Conservation (phyloP, 2,888 invertebrate species). For the Netelia fuscicornis region DNA sequence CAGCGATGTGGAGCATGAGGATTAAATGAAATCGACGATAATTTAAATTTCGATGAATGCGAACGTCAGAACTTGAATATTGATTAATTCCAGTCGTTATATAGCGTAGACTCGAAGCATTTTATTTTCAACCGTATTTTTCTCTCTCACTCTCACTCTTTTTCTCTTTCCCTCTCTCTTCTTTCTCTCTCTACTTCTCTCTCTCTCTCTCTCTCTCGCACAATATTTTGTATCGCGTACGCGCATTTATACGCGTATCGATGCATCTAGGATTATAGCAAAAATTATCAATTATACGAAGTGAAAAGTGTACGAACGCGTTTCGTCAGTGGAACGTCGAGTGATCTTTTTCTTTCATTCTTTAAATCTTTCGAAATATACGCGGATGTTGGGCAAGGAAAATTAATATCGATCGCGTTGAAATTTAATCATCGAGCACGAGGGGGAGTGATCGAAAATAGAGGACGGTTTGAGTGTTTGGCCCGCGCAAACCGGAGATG, state of each 20-base stretch:
- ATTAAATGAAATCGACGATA: conserved; percentile 35
- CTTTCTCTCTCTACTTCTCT: too few relatives aligned
- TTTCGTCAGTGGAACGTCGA: conserved; percentile 10
- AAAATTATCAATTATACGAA: conserved; percentile 17
- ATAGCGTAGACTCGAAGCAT: not conserved
- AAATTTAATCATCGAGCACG: conserved; percentile 43
- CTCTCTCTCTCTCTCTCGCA: not conserved
- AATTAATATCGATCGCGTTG: conserved; percentile 50
- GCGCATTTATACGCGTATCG: not conserved
- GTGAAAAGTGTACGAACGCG: conserved; percentile 7
- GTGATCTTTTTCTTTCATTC: conserved; percentile 17
- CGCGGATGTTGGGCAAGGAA: not conserved
- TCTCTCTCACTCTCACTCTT: too few relatives aligned
- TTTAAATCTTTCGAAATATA: not conserved
- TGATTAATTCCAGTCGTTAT: conserved; percentile 26
- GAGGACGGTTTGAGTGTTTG: conserved; percentile 5
- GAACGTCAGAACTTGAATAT: conserved; percentile 51
- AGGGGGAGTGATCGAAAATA: conserved; percentile 27
- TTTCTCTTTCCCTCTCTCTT: too few relatives aligned
- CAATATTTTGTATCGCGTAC: not conserved
- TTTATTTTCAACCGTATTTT: not conserved
- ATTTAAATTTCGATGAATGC: conserved; percentile 49
- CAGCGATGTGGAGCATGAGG: conserved; percentile 25
- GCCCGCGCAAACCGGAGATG: conserved; percentile 58
- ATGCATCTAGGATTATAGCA: conserved; percentile 10